Evolutionary conservation across 2,888 invertebrate species (phyloP).

Genomic region (Drosophila pegasa): DNA sequence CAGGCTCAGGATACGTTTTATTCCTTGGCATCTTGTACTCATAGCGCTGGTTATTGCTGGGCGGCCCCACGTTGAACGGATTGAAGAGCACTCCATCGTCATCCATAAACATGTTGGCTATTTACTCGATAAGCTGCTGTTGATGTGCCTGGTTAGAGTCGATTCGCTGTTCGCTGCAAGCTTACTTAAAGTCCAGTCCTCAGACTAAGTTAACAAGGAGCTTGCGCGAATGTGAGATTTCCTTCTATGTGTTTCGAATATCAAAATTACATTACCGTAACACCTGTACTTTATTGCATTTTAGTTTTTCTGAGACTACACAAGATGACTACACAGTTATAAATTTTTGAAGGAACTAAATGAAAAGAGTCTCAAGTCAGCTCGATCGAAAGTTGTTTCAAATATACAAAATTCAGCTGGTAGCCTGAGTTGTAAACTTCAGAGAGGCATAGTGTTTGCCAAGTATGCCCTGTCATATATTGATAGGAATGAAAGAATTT

Average conservation of each 20-base stretch:
- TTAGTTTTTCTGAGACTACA: constrained; percentile 11
- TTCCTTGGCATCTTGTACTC: constrained; percentile 42
- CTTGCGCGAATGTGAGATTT: not conserved
- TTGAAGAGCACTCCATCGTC: constrained; percentile 45
- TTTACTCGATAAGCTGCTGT: not conserved
- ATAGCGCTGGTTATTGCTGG: constrained; percentile 7
- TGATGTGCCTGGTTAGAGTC: too few relatives aligned
- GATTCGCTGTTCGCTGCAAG: not conserved
- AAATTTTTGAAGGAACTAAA: constrained; percentile 9
- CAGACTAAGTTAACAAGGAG: not conserved
- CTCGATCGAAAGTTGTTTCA: not conserved
- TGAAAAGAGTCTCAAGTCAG: not conserved
- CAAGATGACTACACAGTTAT: not conserved
- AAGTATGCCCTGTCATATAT: not conserved
- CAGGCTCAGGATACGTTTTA: constrained; percentile 59
- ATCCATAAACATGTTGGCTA: constrained; percentile 48
- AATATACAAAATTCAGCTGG: not conserved
- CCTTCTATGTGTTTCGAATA: not conserved
- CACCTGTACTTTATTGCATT: constrained; percentile 16
- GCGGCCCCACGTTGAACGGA: constrained; percentile 57
- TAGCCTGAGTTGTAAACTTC: not conserved
- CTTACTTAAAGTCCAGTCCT: not conserved
- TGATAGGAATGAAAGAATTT: not conserved
- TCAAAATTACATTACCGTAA: constrained; percentile 7
- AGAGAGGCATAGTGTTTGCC: not conserved